Base-by-base conservation (phyloP, 2,113 vertebrate species). In the Esox niger region DNA sequence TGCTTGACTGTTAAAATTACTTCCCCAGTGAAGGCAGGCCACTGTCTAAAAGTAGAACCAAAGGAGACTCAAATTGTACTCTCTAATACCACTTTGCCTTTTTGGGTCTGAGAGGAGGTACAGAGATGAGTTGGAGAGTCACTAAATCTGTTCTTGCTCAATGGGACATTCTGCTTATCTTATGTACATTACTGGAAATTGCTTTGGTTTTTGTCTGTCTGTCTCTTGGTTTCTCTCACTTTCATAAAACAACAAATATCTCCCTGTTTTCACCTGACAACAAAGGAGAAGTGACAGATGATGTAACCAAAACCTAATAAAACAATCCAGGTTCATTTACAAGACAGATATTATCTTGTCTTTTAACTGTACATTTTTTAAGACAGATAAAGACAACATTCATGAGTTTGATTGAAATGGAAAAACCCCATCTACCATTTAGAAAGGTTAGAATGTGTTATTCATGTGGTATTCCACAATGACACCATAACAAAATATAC, bases 11-110 rank as follows among this genome's bases (percentile, higher is more conserved):
- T 38, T 77, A 10, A 35, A 75, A 76, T 82, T 74, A 75, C 69
- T 76, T 87, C 82, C 80, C 76, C 55, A 54, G 70, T 77, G 79
- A 68, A 82, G 79, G 73, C 63, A 35, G 38, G 62, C 65, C 1
- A 59, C 15, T 11, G 29, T 70, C 79, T 81, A 80, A 69, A 86
- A 85, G 74, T 75, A 78, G 77, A 55, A 64, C 10, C 26, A 0
- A 7, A 35, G 46, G 69, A 63, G 59, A 66, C 81, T 69, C 27
- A 59, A 32, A 4, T 2, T 0, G 6, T 68, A 35, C 43, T 66
- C 21, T 46, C 25, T 52, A 68, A 38, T 52, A 67, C 13, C 26
- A 4, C 17, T 64, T 82, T 26, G 69, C 75, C 72, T 72, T 84
- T 77, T 69, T 20, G 61, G 69, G 52, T 31, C 6, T 52, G 62